phyloP scores from a whole-genome alignment of 64 coral and sea anemone genomes.

The Acropora tenuis region DNA sequence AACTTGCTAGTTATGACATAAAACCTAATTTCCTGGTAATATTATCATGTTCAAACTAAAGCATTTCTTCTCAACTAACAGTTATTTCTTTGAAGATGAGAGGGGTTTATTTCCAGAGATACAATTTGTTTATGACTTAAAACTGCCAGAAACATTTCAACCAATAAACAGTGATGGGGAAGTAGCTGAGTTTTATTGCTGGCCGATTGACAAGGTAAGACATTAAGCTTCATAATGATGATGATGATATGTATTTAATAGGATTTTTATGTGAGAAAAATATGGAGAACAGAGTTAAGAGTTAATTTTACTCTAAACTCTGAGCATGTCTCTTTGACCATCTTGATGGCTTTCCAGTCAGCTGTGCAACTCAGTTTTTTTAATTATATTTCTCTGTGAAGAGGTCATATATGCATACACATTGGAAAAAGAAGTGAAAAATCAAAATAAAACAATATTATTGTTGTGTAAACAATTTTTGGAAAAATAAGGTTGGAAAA shows the following conservation, averaged over 20 bases:
- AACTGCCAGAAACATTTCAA: constrained; percentile 81
- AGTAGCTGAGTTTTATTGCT: constrained; percentile 96
- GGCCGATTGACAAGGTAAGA: constrained; percentile 87
- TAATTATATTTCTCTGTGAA: too few relatives aligned
- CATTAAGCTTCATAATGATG: background rate
- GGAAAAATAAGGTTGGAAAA: constrained; percentile 1
- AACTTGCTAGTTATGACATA: too few relatives aligned
- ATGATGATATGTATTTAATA: background rate
- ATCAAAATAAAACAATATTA: background rate
- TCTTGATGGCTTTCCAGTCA: too few relatives aligned
- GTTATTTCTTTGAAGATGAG: constrained; percentile 92
- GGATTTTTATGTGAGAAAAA: background rate
- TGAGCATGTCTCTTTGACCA: too few relatives aligned
- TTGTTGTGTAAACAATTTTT: background rate
- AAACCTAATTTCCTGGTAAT: too few relatives aligned
- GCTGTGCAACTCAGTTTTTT: too few relatives aligned
- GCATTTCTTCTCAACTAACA: constrained; percentile 12
- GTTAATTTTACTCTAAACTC: too few relatives aligned
- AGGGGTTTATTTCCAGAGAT: constrained; percentile 95
- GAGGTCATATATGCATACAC: too few relatives aligned
- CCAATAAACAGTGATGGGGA: constrained; percentile 86
- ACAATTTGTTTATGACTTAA: constrained; percentile 91
- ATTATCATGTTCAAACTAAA: background rate
- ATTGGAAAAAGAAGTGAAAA: background rate
- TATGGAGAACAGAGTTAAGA: background rate